Base-by-base conservation (phyloP, 2,888 invertebrate species). In the Drosophila fulvimacula region DNA sequence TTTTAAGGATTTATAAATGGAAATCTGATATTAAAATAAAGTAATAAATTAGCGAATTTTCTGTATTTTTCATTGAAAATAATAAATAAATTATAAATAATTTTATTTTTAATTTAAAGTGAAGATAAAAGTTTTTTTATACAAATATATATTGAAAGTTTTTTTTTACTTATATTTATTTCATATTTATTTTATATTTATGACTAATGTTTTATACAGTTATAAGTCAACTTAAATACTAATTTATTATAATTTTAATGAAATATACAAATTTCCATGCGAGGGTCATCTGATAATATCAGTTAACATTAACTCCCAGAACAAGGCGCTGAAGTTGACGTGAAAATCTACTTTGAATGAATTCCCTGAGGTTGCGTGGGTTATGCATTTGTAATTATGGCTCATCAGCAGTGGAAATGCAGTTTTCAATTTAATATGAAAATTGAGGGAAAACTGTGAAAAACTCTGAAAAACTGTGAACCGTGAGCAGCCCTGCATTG, bases 341-440 rank as follows among this genome's bases (percentile, higher is more conserved):
- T 39, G 13, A 41, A 69, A 79, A 79, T 76, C 76, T 44, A 75
- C 66, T 72, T 59, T 61, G n/a, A 48, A 5, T 41, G 17, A 5
- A 53, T 13, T 61, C 57, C 64, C 63, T 15, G 19, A 27, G 32
- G 60, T 19, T 13, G 30, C 24, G 7, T 41, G 48, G 24, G 0
- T 11, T 30, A 11, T 34, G 19, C 30, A 30, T 9, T 60, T 67
- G 55, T 68, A 76, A 75, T 75, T 76, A 76, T 17, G 46, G 53
- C 63, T 51, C 48, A 61, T 76, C 67, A 76, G 15, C 48, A 30
- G 39, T 13, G 27, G 24, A 15, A 24, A 1, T 70, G 70, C 56
- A 70, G 24, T 39, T 52, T 58, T 49, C 44, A 39, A 61, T 39
- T 63, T 44, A 60, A 74, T 44, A 36, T 27, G 30, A 15, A 15